phyloP scores from a whole-genome alignment of 1,140 invertebrate species.

The Colletes gigas region DNA sequence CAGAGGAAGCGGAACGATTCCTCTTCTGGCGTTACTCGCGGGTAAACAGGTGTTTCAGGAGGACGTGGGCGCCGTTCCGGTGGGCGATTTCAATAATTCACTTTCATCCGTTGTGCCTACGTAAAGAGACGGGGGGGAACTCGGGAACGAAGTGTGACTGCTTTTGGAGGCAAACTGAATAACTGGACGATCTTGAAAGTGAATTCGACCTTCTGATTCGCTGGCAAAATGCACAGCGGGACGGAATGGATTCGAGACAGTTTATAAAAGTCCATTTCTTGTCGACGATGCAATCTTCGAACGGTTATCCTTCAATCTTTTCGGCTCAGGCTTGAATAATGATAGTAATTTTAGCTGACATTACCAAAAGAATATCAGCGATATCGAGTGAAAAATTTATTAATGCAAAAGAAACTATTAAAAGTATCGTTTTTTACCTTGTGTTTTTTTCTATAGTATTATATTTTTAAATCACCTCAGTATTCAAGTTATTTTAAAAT shows the following conservation, averaged over 20 bases:
- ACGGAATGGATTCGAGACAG: not conserved
- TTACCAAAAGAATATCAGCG: no score
- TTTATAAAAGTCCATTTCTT: not conserved
- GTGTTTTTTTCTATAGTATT: no score
- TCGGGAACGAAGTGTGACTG: not conserved
- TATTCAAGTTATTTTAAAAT: no score
- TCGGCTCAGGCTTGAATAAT: no score
- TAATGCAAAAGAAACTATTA: no score
- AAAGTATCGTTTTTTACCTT: no score
- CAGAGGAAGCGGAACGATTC: constrained; percentile 35
- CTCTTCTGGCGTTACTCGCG: constrained; percentile 10
- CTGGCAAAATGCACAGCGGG: not conserved
- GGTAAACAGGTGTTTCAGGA: constrained; percentile 39
- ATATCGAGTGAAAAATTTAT: no score
- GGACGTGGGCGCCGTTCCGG: constrained; percentile 34
- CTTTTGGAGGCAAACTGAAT: not conserved
- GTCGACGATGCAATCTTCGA: no score
- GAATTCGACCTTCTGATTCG: not conserved
- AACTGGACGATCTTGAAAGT: constrained; percentile 1
- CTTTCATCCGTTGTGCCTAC: constrained; percentile 8
- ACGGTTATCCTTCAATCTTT: no score
- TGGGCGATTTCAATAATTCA: constrained; percentile 44
- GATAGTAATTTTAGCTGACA: no score
- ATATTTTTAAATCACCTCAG: no score
- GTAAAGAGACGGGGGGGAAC: not conserved